Conservation (phyloP, 2,888 invertebrate genomes). For the Drosophila greeni region DNA sequence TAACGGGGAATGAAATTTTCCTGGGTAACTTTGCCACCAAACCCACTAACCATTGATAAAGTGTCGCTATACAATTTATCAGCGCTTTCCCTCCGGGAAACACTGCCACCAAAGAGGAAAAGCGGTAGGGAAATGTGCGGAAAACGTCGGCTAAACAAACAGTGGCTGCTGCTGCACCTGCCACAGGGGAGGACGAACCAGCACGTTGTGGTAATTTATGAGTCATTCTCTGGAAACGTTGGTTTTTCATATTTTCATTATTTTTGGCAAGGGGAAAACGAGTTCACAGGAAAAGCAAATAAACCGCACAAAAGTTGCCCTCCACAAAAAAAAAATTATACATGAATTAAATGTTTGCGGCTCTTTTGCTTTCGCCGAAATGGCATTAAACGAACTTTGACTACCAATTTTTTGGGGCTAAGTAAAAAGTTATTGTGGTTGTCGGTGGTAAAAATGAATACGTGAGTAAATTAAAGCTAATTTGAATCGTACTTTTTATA, state of each 20-base stretch:
- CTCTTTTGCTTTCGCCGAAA: constrained; percentile 7
- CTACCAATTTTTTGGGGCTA: constrained; percentile 10
- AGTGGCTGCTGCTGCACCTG: constrained; percentile 60
- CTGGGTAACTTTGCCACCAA: constrained; percentile 19
- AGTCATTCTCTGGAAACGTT: constrained; percentile 38
- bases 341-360: constrained; percentile 28
- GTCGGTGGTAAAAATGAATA: constrained; percentile 12
- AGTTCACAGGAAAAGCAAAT: constrained; percentile 19
- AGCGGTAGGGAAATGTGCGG: constrained; percentile 18
- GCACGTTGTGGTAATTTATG: constrained; percentile 45
- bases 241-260: constrained; percentile 35
- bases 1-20: constrained; percentile 38
- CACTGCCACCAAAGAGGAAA: background rate
- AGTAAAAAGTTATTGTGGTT: constrained; percentile 29
- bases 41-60: constrained; percentile 52
- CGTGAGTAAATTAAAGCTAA: constrained; percentile 13
- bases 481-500: background rate
- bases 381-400: constrained; percentile 21
- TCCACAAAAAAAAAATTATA: constrained; percentile 1
- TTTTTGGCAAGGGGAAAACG: background rate
- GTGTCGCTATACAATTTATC: constrained; percentile 67
- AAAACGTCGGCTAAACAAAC: constrained; percentile 34
- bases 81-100: constrained; percentile 23
- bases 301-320: constrained; percentile 31
- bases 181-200: constrained; percentile 47